Percentiles rank a stretch among this genome's conserved stretches.
These are phyloP conservation scores for Ctena decussata DNA, from an alignment of 2,888 invertebrate species.

Conservation along the genomic window DNA sequence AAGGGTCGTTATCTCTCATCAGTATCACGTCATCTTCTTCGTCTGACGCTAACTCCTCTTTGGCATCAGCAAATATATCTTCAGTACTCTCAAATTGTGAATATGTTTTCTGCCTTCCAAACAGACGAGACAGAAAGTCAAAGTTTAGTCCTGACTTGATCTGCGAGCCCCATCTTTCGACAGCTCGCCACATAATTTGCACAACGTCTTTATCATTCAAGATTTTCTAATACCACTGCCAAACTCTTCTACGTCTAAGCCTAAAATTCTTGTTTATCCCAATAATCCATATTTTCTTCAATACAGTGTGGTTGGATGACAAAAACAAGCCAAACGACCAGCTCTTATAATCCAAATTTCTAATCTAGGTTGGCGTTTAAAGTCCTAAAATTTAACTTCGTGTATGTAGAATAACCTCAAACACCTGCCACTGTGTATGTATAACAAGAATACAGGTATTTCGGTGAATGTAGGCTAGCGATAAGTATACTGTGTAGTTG, in stretches of 20 bases:
- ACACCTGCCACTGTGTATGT: neutral
- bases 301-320: neutral
- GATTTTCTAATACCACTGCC: neutral
- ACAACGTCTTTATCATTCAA: neutral
- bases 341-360: neutral
- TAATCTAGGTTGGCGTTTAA: neutral
- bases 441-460: neutral
- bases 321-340: neutral
- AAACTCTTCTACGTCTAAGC: neutral
- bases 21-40: slow-evolving; percentile 19
- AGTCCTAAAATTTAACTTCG: neutral
- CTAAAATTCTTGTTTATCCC: neutral
- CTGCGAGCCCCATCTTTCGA: slow-evolving; percentile 56
- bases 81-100: slow-evolving; percentile 49
- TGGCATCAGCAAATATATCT: slow-evolving; percentile 60
- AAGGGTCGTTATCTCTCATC: neutral
- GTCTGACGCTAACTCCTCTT: slow-evolving; percentile 36
- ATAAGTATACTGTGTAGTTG: neutral
- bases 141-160: slow-evolving; percentile 46
- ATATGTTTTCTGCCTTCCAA: slow-evolving; percentile 44
- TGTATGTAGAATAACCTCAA: neutral
- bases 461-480: neutral
- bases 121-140: slow-evolving; percentile 46
- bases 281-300: neutral
- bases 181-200: slow-evolving; percentile 33